Conservation (phyloP, 1,140 invertebrate genomes). For the Cyphomyrmex costatus region DNA sequence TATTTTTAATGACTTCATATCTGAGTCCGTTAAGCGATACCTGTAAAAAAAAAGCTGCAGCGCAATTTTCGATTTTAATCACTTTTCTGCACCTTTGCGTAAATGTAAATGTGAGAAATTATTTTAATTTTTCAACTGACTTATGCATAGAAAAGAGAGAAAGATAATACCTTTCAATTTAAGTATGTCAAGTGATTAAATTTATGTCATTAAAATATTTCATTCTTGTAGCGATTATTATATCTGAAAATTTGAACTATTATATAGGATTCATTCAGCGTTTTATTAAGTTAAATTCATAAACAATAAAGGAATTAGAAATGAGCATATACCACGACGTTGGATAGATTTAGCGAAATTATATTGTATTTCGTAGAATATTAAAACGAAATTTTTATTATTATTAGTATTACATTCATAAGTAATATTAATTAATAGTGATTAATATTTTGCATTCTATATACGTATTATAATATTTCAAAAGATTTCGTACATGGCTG, state of each 20-base stretch:
- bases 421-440: background rate
- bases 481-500: background rate
- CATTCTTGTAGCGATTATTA: conserved; percentile 16
- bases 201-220: conserved; percentile 24
- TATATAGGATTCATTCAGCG: background rate
- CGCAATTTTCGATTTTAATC: conserved; percentile 59
- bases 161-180: conserved; percentile 36
- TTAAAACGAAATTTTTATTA: too few species aligned
- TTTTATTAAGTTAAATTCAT: background rate
- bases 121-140: conserved; percentile 45
- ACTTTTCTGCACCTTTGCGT: conserved; percentile 14
- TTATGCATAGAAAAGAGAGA: background rate
- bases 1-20: conserved; percentile 70
- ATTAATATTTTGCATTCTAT: background rate
- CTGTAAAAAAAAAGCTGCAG: conserved; percentile 34
- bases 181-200: conserved; percentile 9
- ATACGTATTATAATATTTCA: background rate
- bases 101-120: conserved; percentile 36
- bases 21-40: conserved; percentile 57
- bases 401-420: too few species aligned
- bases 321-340: too few species aligned
- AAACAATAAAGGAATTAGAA: too few species aligned
- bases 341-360: too few species aligned
- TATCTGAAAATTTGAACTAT: background rate
- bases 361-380: too few species aligned